Base-by-base conservation (phyloP, 2,113 vertebrate genomes). In the Rynchops niger region DNA sequence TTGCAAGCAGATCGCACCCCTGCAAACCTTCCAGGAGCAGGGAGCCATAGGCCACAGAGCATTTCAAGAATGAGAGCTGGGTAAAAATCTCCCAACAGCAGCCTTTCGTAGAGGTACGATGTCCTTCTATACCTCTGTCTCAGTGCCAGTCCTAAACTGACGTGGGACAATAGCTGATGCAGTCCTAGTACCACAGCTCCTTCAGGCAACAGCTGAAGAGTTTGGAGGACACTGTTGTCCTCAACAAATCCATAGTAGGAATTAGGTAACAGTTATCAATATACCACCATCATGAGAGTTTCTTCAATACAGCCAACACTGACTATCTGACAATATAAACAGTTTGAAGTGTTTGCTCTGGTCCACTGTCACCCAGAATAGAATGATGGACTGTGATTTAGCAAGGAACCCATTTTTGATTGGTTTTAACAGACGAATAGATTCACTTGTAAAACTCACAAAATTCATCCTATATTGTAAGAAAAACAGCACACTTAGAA, bases 21-120 rank as follows among this genome's bases (percentile, higher is more conserved):
- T 38, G 13, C 26, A 76, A 91, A 52, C 18, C 9, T 42, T 58
- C n/a, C 47, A 53, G 53, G 27, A 3, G 2, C 62, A 27, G n/a
- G 22, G 3, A 13, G 38, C n/a, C 15, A 5, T 0, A 3, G 36
- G 49, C 6, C 19, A 38, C 42, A 53, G 62, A n/a, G 22, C 27
- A 45, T 76, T 87, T 63, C 1, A 58, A 80, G 56, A 53, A 42
- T 19, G 77, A 80, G 38, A 72, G 8, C 12, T 11, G 20, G 4
- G 12, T 53, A 72, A 82, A 85, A 40, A 12, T 49, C 52, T 76
- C 25, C 25, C 4, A 1, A 36, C 30, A 66, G 11, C 6, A 82
- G 36, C 38, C 12, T 49, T 56, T 49, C 17, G 3, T 2, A 59
- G 55, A 49, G 18, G 34, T 38, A 8, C 0, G 0, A 50, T 6